Base-by-base conservation (phyloP, 2,888 invertebrate genomes). In the Synergus umbraculus region DNA sequence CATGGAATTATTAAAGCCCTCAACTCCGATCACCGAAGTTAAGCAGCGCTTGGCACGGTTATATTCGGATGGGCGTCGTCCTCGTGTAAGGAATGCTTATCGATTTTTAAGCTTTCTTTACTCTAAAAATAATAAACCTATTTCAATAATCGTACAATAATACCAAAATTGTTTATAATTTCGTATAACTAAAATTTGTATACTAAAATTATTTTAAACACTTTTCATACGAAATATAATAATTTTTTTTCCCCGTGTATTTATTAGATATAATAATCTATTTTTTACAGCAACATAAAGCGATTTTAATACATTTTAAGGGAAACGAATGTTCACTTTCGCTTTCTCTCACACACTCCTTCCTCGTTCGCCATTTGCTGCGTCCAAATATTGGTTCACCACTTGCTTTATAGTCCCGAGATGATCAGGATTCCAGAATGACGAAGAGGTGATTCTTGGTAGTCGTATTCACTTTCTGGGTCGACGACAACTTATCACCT, bases 331-430 rank as follows among this genome's bases (percentile, higher is more conserved):
- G 69, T 73, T 73, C 49, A 73, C 73, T 73, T 73, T 73, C 73
- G 54, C 73, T 73, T 73, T 73, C 54, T 54, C 54, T 54, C 49
- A 49, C 49, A 41, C 80, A 85, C 78, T 83, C 65, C 81, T 82
- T 69, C 49, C 73, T 83, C 82, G 85, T 82, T 79, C 81, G 81
- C 83, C 81, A 83, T 82, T 83, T 86, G 86, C 85, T 87, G 86
- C 87, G 81, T 83, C 85, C 78, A 65, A 81, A 81, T 86, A 84
- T 87, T 87, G 88, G 87, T 88, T 89, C 88, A 87, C 88, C 89
- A 89, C 88, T 89, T 89, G 87, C 87, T 87, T 85, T 84, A 85
- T 81, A 85, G 87, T 89, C 86, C 86, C 86, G 85, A 81, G 84
- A 76, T 78, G 82, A 89, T 41, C 87, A 88, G 89, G 90, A 77